phyloP scores from a whole-genome alignment of 2,797 vertebrate species.

The Cyclura pinguis region DNA sequence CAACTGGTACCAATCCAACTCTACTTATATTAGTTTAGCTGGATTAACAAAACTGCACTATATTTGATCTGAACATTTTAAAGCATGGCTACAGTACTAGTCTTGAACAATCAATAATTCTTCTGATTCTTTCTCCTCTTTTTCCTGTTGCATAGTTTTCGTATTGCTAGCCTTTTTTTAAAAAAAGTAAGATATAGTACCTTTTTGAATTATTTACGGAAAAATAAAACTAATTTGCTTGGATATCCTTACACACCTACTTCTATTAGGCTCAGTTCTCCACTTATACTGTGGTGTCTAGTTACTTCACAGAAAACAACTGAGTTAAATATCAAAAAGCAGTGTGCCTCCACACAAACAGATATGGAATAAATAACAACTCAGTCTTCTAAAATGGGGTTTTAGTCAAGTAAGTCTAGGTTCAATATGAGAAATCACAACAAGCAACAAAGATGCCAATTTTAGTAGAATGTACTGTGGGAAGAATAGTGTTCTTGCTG shows the following conservation, averaged over 20 bases:
- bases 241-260: neutral
- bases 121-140: too few species aligned
- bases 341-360: neutral
- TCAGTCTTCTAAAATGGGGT: neutral
- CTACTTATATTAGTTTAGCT: neutral
- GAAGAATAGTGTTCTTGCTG: neutral
- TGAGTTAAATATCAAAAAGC: neutral
- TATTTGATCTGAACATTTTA: neutral
- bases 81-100: neutral
- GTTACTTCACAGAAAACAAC: neutral
- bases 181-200: neutral
- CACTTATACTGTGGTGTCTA: neutral
- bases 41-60: neutral
- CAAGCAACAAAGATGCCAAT: neutral
- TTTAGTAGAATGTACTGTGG: neutral
- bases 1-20: neutral
- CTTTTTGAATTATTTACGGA: neutral
- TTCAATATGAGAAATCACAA: neutral
- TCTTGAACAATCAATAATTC: too few species aligned
- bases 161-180: neutral
- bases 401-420: neutral
- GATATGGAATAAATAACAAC: neutral
- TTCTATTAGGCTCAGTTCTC: neutral
- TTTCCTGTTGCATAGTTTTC: neutral
- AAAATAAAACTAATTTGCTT: neutral